These are phyloP conservation scores for Andrena bicolor DNA, from an alignment of 2,888 invertebrate genomes.

Conservation along the genomic window DNA sequence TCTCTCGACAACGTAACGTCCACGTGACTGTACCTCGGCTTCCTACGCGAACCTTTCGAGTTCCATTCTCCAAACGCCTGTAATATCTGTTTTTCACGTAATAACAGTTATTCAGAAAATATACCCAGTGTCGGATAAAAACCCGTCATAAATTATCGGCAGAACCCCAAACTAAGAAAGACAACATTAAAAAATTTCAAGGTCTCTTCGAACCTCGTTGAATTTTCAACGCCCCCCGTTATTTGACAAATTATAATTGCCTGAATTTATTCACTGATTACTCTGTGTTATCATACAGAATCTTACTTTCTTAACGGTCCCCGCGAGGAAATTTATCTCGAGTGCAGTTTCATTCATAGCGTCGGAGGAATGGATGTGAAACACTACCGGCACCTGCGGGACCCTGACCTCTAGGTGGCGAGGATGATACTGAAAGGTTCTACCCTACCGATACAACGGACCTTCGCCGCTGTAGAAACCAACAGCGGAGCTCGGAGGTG, in stretches of 20 bases:
- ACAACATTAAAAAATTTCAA: background rate
- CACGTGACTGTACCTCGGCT: slow-evolving; percentile 40
- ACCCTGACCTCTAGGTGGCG: slow-evolving; percentile 58
- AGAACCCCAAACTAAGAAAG: no score
- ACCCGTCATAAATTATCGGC: background rate
- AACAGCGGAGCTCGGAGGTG: slow-evolving; percentile 20
- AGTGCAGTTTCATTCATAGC: background rate
- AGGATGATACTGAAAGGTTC: slow-evolving; percentile 25
- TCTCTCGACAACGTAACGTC: slow-evolving; percentile 36
- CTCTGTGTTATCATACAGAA: background rate
- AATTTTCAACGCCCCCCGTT: no score
- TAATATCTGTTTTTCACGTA: slow-evolving; percentile 32
- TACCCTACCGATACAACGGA: slow-evolving; percentile 56
- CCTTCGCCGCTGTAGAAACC: background rate
- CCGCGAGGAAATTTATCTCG: slow-evolving; percentile 9
- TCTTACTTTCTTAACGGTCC: slow-evolving; percentile 49
- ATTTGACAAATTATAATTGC: no score
- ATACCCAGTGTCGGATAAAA: background rate
- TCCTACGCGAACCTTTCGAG: background rate
- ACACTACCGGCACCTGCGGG: slow-evolving; percentile 24
- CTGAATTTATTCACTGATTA: background rate
- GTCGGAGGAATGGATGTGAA: background rate
- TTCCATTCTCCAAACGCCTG: slow-evolving; percentile 43
- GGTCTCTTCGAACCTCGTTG: background rate
- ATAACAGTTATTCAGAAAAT: background rate